Base-by-base conservation (phyloP, 1,140 invertebrate genomes). In the Drosophila ambigua region DNA sequence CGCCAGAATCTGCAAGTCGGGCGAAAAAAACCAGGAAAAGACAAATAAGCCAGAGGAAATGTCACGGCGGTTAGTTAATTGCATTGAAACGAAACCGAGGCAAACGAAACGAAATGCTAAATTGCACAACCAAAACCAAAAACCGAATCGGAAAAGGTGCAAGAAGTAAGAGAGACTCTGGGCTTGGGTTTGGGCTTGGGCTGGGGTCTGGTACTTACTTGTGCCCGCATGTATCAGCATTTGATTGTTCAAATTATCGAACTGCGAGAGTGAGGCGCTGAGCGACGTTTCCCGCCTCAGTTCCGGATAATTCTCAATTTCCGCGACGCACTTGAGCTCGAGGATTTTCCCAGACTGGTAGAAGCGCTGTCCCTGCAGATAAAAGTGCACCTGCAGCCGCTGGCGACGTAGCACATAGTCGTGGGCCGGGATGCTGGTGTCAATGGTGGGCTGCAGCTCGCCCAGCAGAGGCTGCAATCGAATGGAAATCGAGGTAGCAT, bases 181-280 rank as follows among this genome's bases (percentile, higher is more conserved):
- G 1, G 26, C 5, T 0, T 26, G 4, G 26, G 26, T 2, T 26
- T 4, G 26, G 26, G 26, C 0, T 0, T 28, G 5, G 16, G 16
- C 16, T 20, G 7, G 26, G 11, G 11, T 13, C 4, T 39, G 58
- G 20, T 46, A 83, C 83, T 79, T 44, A 79, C 85, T 79, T 39
- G 72, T 76, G 39, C 71, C 80, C 53, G 90, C 74, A 72, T 91
- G 82, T 57, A 81, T 65, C 63, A 92, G 75, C 85, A 91, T 92
- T 60, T 91, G 90, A 88, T 92, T 92, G 64, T 90, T 91, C 59
- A 92, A 76, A 68, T 92, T 90, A 63, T 92, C 90, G 41, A 79
- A 79, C n/a, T 83, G 79, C 58, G 77, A 77, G 0, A 92, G 55
- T 23, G 76, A 63, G 9, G 90, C 88, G 60, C 76, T 90, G 8